phyloP scores from a whole-genome alignment of 2,113 vertebrate genomes.

The Campylorhamphus procurvoides region DNA sequence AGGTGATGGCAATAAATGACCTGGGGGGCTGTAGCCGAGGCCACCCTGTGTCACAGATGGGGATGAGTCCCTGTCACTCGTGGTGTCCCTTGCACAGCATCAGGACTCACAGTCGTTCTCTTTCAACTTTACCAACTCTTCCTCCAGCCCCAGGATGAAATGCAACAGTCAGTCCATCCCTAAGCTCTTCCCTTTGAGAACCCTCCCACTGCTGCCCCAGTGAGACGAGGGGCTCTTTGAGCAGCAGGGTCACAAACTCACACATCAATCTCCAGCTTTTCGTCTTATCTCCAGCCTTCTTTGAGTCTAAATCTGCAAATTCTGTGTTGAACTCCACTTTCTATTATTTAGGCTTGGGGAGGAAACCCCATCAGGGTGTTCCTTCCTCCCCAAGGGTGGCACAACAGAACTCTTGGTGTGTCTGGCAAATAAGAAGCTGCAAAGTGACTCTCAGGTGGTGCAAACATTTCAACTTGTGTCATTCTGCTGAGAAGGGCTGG shows the following conservation, averaged over 20 bases:
- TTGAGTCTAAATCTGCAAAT: background rate
- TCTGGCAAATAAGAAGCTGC: background rate
- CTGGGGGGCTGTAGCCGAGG: background rate
- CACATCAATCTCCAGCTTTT: background rate
- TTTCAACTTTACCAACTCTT: rapidly evolving
- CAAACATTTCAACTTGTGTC: background rate
- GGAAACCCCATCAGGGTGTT: background rate
- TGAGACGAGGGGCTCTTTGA: background rate
- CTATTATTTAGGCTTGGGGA: background rate
- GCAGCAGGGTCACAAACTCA: background rate
- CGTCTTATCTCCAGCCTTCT: background rate
- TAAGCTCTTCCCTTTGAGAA: background rate
- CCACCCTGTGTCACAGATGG: background rate
- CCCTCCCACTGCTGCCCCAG: background rate
- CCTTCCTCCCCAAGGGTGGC: background rate
- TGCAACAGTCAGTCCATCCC: no score
- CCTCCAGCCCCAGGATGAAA: background rate
- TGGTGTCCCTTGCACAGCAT: background rate
- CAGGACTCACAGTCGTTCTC: background rate
- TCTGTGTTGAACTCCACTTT: background rate
- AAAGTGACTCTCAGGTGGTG: background rate
- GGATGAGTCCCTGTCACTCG: background rate
- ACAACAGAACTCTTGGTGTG: background rate
- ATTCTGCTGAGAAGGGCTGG: background rate
- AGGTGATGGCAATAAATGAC: background rate